Percentiles rank a stretch among this genome's conserved stretches.
phyloP scores from a whole-genome alignment of 2,113 vertebrate genomes.

The Pantherophis guttatus region DNA sequence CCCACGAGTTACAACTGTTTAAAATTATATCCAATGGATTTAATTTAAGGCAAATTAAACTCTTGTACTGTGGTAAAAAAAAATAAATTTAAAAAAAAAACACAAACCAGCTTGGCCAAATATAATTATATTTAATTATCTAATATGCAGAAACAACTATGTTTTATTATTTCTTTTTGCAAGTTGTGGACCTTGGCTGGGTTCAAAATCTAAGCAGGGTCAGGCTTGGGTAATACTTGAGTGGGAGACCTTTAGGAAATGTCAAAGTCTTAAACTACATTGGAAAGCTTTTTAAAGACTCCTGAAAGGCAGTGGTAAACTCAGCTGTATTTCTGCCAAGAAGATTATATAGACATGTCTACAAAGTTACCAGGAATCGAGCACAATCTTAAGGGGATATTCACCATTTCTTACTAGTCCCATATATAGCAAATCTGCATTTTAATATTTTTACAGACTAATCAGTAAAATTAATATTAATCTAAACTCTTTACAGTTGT shows the following conservation, averaged over 20 bases:
- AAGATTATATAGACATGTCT: not conserved
- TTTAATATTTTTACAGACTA: conserved; percentile 65
- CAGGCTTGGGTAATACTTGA: not conserved
- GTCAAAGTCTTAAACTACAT: not conserved
- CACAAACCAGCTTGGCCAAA: conserved; percentile 70
- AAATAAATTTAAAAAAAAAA: conserved; percentile 66
- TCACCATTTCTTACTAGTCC: conserved; percentile 64
- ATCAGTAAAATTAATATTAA: conserved; percentile 77
- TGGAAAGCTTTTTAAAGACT: not conserved
- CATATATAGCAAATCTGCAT: conserved; percentile 72
- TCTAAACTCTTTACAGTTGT: conserved; percentile 70
- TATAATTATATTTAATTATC: conserved; percentile 37
- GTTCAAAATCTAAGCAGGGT: not conserved
- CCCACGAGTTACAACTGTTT: conserved; percentile 53
- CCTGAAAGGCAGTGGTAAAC: not conserved
- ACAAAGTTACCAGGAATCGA: conserved; percentile 56
- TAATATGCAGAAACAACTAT: not conserved
- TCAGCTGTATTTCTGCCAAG: not conserved
- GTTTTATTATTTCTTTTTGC: not conserved
- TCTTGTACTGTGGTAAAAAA: conserved; percentile 62
- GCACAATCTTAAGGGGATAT: conserved; percentile 59
- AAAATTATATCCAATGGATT: conserved; percentile 59
- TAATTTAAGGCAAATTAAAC: conserved; percentile 68
- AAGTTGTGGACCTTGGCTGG: not conserved
- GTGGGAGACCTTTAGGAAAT: not conserved